Evolutionary conservation across 2,113 vertebrate genomes (phyloP).

Genomic region (Lophius piscatorius): DNA sequence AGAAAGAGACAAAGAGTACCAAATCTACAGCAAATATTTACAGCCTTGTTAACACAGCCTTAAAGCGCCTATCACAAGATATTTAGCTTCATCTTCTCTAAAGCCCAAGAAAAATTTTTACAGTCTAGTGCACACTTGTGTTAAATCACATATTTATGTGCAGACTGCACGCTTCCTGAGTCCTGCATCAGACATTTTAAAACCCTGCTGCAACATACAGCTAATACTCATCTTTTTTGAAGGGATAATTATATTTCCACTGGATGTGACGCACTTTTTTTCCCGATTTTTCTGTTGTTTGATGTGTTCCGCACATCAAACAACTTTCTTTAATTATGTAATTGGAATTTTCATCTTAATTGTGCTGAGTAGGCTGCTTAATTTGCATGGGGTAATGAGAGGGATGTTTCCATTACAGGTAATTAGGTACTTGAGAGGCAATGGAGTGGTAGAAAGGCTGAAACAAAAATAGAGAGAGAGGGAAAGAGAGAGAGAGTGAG

Average conservation of each 20-base stretch:
- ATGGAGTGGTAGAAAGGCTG: conserved; percentile 71
- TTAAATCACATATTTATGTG: conserved; percentile 66
- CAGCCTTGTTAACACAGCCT: conserved; percentile 69
- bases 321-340: conserved; percentile 81
- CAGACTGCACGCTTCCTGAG: conserved; percentile 46
- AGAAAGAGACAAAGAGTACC: conserved; percentile 59
- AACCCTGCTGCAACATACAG: conserved; percentile 8
- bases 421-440: conserved; percentile 82
- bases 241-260: conserved; percentile 66
- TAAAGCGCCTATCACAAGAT: conserved; percentile 67
- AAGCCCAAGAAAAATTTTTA: conserved; percentile 55
- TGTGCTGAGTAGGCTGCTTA: conserved; percentile 79
- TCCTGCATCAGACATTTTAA: conserved; percentile 26
- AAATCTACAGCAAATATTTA: conserved; percentile 75
- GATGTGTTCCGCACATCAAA: conserved; percentile 79
- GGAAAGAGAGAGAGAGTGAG: conserved; percentile 60
- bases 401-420: conserved; percentile 86
- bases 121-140: conserved; percentile 65
- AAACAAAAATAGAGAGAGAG: conserved; percentile 49
- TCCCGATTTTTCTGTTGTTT: conserved; percentile 31
- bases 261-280: conserved; percentile 57
- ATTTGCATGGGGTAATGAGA: conserved; percentile 85
- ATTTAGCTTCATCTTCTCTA: conserved; percentile 71
- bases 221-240: conserved; percentile 25
- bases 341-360: conserved; percentile 83